Percentiles rank a stretch among this genome's conserved stretches.
Evolutionary conservation across 2,888 invertebrate genomes (phyloP).

Genomic region (Neoitamus cyanurus): DNA sequence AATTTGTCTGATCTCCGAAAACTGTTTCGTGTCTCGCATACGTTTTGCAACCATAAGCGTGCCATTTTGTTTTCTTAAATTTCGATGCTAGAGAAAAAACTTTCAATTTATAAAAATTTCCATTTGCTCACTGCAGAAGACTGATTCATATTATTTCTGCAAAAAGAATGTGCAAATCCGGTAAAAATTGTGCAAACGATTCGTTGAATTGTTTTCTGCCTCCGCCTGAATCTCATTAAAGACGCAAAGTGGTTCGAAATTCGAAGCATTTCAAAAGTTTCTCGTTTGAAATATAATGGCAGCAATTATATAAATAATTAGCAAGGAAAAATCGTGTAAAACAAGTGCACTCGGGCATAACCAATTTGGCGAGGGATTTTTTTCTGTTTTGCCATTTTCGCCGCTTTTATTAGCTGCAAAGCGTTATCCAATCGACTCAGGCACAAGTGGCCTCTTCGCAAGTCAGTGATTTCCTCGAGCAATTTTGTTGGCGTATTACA

Average conservation of each 20-base stretch:
- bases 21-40: no score
- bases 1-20: no score
- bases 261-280: not conserved
- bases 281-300: not conserved
- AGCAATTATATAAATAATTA: conserved; percentile 25
- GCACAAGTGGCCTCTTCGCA: not conserved
- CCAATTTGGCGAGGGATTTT: conserved; percentile 14
- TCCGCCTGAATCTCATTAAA: not conserved
- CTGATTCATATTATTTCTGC: not conserved
- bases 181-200: not conserved
- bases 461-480: not conserved
- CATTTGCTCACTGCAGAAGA: not conserved
- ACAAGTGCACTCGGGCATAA: conserved; percentile 16
- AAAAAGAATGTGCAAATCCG: not conserved
- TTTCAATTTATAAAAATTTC: not conserved
- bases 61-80: not conserved
- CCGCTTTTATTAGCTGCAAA: not conserved
- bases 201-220: not conserved
- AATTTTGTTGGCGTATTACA: not conserved
- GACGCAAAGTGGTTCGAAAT: not conserved
- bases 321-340: conserved; percentile 17
- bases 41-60: not conserved
- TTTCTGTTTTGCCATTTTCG: not conserved
- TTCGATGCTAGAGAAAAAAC: not conserved
- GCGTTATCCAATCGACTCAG: not conserved